phyloP scores from a whole-genome alignment of 2,888 invertebrate species.

The Drosophila anceps region DNA sequence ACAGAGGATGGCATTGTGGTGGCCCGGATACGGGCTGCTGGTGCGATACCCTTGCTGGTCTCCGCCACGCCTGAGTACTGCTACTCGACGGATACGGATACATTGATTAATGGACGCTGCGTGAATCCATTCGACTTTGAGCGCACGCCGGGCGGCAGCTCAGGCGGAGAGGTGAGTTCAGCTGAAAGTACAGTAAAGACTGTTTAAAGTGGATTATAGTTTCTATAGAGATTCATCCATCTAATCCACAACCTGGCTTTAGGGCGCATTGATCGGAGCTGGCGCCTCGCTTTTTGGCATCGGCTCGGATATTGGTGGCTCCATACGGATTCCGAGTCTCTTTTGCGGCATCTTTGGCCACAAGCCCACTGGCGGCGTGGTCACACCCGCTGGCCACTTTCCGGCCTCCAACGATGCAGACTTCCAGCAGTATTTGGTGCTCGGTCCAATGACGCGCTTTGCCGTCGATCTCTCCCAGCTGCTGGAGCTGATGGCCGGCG shows the following conservation, averaged over 20 bases:
- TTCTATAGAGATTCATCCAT: neutral
- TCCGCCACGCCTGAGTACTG: constrained; percentile 96
- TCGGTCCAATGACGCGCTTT: constrained; percentile 92
- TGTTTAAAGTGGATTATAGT: neutral
- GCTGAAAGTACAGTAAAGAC: neutral
- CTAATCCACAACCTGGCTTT: neutral
- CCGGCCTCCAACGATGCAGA: constrained; percentile 86
- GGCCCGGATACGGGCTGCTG: constrained; percentile 88
- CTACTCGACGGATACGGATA: constrained; percentile 94
- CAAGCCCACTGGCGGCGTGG: constrained; percentile 91
- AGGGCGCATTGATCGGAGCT: constrained; percentile 90
- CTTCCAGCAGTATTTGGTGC: constrained; percentile 86
- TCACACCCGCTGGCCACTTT: constrained; percentile 87
- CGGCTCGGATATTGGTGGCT: constrained; percentile 95
- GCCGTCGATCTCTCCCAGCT: constrained; percentile 91
- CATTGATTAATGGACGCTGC: constrained; percentile 91
- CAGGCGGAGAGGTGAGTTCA: constrained; percentile 91
- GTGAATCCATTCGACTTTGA: constrained; percentile 93
- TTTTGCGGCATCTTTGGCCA: constrained; percentile 96
- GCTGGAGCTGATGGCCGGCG: constrained; percentile 88
- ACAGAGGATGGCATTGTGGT: constrained; percentile 90
- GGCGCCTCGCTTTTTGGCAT: constrained; percentile 92
- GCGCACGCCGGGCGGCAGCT: constrained; percentile 93
- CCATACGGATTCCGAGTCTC: constrained; percentile 93
- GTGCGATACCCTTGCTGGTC: constrained; percentile 92